Conservation (phyloP, 2,797 vertebrate genomes). For the Myoxocephalus aenaeus region DNA sequence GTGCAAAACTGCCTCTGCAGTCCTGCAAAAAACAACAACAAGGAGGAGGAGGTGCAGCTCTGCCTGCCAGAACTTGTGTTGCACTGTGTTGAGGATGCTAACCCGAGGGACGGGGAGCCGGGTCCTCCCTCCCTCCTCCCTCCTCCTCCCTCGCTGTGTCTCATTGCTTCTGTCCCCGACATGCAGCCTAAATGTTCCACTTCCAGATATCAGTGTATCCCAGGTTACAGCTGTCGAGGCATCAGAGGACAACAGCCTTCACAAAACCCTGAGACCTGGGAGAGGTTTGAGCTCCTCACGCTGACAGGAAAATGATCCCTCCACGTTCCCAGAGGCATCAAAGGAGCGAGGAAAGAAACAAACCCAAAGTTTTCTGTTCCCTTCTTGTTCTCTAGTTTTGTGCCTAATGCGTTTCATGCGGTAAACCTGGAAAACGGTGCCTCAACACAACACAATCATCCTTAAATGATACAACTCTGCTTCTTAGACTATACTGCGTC, state of each 20-base stretch:
- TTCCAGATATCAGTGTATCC: constrained; percentile 15
- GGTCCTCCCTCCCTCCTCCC: background rate
- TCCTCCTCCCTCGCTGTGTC: background rate
- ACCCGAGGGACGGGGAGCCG: background rate
- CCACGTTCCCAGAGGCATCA: constrained; percentile 13
- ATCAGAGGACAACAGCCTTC: constrained; percentile 9
- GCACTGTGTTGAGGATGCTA: constrained; percentile 38
- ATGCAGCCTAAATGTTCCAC: constrained; percentile 27
- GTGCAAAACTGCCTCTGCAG: constrained; percentile 64
- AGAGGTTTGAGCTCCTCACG: constrained; percentile 7
- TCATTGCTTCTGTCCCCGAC: constrained; percentile 17
- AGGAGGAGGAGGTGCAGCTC: constrained; percentile 18
- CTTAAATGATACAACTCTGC: constrained; percentile 11
- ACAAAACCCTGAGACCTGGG: background rate
- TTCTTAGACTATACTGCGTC: background rate
- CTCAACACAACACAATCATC: background rate
- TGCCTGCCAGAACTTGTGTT: constrained; percentile 63
- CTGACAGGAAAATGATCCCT: constrained; percentile 2
- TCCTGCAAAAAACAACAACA: constrained; percentile 51
- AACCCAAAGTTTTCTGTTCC: constrained; percentile 4
- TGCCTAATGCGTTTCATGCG: constrained; percentile 15
- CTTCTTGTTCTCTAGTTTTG: constrained; percentile 9
- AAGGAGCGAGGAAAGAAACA: background rate
- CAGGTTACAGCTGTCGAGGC: constrained; percentile 30
- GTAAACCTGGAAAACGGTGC: background rate